Base-by-base conservation (phyloP, 2,888 invertebrate species). In the Zelleria hepariella region DNA sequence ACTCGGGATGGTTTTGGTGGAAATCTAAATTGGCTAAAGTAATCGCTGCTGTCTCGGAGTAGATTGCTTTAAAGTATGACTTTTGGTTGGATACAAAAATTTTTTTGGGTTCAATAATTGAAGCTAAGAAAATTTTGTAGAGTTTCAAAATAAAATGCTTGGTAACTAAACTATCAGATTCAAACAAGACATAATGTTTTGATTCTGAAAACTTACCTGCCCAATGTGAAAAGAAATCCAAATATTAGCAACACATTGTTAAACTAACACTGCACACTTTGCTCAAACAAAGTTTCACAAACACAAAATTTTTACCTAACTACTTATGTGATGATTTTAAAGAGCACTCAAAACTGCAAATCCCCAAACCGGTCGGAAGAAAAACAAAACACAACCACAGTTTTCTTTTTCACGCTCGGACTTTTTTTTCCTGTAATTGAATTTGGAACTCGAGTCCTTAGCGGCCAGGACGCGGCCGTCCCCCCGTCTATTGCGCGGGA, bases 11-110 rank as follows among this genome's bases (percentile, higher is more conserved):
- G 87, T 65, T 66, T 65, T 63, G 68, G 68, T 68, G 74, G 70
- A 64, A 67, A 65, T 68, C 72, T 86, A 85, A 88, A 86, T 87
- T 87, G 87, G 79, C 78, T 84, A 75, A 83, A 86, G 85, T 85
- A 85, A 82, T 78, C 72, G 72, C 73, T 70, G 73, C 72, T 73
- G 78, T 81, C 82, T 82, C 74, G 70, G 77, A 20, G 58, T n/a
- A 26, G 58, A 47, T 59, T 42, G 15, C 15, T 42, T 42, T 42
- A 3, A 10, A 42, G 15, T 10, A 42, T 42, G 32, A 42, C 15
- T 42, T 42, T 42, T 42, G 4, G 15, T 5, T 15, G 1, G 32
- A 42, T 5, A n/a, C n/a, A n/a, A n/a, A n/a, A n/a, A n/a, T n/a
- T n/a, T n/a, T n/a, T n/a, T n/a, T n/a, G n/a, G n/a, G n/a, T n/a